Base-by-base conservation (phyloP, 2,113 vertebrate species). In the Hiodon alosoides region DNA sequence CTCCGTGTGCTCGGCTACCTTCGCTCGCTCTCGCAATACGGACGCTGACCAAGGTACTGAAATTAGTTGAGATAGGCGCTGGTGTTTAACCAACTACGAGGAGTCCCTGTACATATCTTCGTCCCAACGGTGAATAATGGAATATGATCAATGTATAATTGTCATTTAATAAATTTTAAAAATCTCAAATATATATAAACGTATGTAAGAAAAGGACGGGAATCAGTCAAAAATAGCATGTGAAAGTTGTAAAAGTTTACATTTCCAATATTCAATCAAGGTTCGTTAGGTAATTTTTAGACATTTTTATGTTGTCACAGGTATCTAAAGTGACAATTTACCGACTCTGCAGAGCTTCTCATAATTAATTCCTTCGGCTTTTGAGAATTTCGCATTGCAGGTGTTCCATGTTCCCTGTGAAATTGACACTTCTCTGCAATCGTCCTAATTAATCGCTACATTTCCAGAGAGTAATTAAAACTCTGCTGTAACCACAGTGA, bases 31-130 rank as follows among this genome's bases (percentile, higher is more conserved):
- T 31, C 31, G 31, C 31, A 31, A 31, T 31, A 31, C 31, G 31
- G 31, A 31, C 83, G 81, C 90, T 91, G 89, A 74, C 90, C 89
- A 51, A 86, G 86, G 88, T 90, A 80, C 87, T 90, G 88, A 90
- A 89, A 82, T 16, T 6, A 61, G 59, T 1, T 61, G 59, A 4
- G 6, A 17, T 65, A 0, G 1, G 54, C 5, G 54, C 10, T 4
- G 46, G 64, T 7, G 46, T 47, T 11, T 48, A 7, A 13, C 46
- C 16, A 48, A 66, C 48, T 3, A 17, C 10, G 7, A 66, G 64
- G 3, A 47, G 64, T 3, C 31, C 13, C 46, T 31, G 62, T 3
- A 46, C 1, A 5, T 57, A 7, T 57, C 1, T 57, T 1, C 2
- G 31, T 31, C 31, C 31, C 31, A 31, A 31, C 5, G 10, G 54